Conservation (phyloP, 30 jellyfish, hydroid and myxozoan species). For the Hydractinia symbiolongicarpus region DNA sequence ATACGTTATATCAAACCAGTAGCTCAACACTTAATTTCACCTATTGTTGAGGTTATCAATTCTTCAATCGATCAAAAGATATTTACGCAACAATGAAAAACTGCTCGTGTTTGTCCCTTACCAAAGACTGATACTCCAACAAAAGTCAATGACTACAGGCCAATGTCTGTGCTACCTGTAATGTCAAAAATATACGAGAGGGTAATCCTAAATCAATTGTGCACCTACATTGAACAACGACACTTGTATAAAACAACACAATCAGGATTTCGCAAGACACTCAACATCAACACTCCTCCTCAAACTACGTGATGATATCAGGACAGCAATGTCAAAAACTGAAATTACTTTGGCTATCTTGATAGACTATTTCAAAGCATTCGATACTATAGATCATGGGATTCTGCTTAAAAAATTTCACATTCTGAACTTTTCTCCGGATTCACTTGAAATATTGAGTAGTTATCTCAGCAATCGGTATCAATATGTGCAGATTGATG, state of each 20-base stretch:
- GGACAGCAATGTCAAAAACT: constrained; percentile 1
- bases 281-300: neutral
- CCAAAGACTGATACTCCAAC: constrained; percentile 2
- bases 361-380: constrained; percentile 7
- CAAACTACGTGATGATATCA: constrained; percentile 8
- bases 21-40: neutral
- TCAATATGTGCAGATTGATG: constrained; percentile 22
- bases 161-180: constrained; percentile 3
- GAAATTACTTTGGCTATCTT: constrained; percentile 7
- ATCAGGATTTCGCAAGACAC: neutral
- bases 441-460: neutral
- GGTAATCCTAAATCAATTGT: constrained; percentile 3
- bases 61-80: neutral
- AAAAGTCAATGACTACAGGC: neutral
- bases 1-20: constrained; percentile 14
- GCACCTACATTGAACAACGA: constrained; percentile 9
- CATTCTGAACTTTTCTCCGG: constrained; percentile 7
- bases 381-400: constrained; percentile 20
- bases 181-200: constrained; percentile 11
- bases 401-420: constrained; percentile 9
- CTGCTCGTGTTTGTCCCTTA: constrained; percentile 9
- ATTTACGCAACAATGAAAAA: constrained; percentile 5
- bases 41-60: neutral
- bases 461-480: constrained; percentile 13
- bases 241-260: neutral